These are phyloP conservation scores for Corydoras sp. DNA, from an alignment of 2,113 vertebrate genomes.

Conservation along the genomic window DNA sequence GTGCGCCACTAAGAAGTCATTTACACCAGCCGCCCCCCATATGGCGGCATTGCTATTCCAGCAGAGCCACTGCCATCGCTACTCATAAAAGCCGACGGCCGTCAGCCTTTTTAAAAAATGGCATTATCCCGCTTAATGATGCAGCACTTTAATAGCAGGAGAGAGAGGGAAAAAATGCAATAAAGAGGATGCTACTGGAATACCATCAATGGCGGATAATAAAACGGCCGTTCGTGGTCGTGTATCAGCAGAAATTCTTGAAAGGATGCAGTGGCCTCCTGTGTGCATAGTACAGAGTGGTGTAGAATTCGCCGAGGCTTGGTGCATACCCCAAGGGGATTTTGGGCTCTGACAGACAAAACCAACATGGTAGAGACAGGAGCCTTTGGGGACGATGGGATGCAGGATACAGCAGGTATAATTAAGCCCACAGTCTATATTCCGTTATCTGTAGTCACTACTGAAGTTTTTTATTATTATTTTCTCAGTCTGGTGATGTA, in stretches of 20 bases:
- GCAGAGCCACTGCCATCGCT: conserved; percentile 40
- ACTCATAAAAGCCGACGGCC: conserved; percentile 52
- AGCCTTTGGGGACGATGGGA: not conserved
- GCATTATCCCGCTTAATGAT: conserved; percentile 69
- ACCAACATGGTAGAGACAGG: conserved; percentile 13
- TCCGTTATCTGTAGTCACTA: too few species aligned
- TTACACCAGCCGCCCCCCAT: conserved; percentile 64
- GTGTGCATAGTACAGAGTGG: conserved; percentile 26
- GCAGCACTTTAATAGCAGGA: conserved; percentile 61
- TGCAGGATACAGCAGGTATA: not conserved
- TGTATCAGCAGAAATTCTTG: conserved; percentile 54
- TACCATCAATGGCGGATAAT: conserved; percentile 65
- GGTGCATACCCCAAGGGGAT: not conserved
- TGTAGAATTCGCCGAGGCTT: conserved; percentile 22
- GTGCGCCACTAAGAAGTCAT: conserved; percentile 75
- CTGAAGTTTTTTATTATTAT: too few species aligned
- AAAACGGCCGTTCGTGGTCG: conserved; percentile 58
- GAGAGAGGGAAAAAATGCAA: conserved; percentile 45
- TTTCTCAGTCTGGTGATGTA: too few species aligned
- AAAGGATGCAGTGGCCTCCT: conserved; percentile 31
- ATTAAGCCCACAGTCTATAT: too few species aligned
- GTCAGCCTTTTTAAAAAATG: conserved; percentile 59
- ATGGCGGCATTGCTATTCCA: conserved; percentile 66
- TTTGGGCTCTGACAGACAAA: not conserved
- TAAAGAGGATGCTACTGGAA: conserved; percentile 58